Evolutionary conservation across 2,113 vertebrate genomes (phyloP).

Genomic region (Cyanistes caeruleus): DNA sequence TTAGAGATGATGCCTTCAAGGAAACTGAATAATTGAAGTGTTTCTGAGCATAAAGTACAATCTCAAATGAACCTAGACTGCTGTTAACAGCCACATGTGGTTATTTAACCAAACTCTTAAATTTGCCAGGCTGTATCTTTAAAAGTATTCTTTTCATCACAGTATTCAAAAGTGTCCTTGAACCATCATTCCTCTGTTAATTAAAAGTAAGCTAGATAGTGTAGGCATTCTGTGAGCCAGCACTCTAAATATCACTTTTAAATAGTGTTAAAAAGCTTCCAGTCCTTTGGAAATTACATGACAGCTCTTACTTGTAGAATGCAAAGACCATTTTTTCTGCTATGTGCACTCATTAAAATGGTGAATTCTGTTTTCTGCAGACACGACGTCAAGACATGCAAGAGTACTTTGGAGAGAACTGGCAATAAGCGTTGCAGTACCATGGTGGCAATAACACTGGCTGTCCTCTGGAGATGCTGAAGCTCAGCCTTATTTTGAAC

Average conservation of each 20-base stretch:
- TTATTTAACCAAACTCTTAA: background rate
- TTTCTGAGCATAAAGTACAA: background rate
- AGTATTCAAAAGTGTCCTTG: background rate
- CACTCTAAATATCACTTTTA: background rate
- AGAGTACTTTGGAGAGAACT: background rate
- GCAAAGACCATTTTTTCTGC: background rate
- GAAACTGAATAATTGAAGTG: background rate
- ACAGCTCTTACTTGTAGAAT: background rate
- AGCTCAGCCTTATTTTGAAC: background rate
- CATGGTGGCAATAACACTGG: background rate
- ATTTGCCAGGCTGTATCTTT: background rate
- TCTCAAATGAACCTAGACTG: background rate
- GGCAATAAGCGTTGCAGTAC: background rate
- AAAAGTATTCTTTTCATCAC: background rate
- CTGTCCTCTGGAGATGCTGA: background rate
- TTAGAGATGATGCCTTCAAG: background rate
- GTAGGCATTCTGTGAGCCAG: background rate
- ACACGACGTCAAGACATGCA: background rate
- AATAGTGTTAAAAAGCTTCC: background rate
- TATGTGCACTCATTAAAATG: background rate
- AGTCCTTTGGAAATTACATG: background rate
- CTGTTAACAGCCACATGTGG: background rate
- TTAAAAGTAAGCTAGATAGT: background rate
- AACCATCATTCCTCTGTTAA: background rate
- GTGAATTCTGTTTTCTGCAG: conserved; percentile 6